Evolutionary conservation across 2,888 invertebrate species (phyloP).

Genomic region (Drosophila borborema): DNA sequence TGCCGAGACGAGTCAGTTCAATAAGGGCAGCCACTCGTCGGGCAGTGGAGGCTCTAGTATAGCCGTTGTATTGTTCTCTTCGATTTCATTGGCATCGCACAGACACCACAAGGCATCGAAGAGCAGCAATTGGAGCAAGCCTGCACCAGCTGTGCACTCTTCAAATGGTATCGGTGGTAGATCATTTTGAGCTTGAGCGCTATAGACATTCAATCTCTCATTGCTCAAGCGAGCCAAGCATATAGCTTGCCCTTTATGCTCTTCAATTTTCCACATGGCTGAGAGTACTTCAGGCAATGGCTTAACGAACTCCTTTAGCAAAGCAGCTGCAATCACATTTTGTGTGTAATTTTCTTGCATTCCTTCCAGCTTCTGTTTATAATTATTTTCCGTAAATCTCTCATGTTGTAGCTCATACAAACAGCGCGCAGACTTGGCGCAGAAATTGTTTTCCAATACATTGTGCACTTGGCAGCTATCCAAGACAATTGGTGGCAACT

Average conservation of each 20-base stretch:
- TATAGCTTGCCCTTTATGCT: constrained; percentile 33
- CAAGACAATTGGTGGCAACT: constrained; percentile 28
- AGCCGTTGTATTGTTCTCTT: constrained; percentile 17
- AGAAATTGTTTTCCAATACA: constrained; percentile 32
- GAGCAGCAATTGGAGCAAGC: constrained; percentile 40
- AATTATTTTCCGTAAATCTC: background rate
- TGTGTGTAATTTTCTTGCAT: constrained; percentile 18
- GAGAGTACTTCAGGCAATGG: constrained; percentile 24
- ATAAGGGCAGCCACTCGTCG: constrained; percentile 40
- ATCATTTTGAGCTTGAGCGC: constrained; percentile 41
- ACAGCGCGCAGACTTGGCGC: constrained; percentile 25
- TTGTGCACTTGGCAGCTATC: constrained; percentile 32
- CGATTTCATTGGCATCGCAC: constrained; percentile 27
- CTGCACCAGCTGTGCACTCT: constrained; percentile 38
- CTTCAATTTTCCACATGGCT: constrained; percentile 44
- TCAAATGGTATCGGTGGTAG: constrained; percentile 44
- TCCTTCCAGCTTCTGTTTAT: constrained; percentile 18
- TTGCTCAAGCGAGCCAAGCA: constrained; percentile 37
- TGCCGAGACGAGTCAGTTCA: constrained; percentile 4
- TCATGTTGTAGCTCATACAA: constrained; percentile 20
- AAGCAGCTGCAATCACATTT: constrained; percentile 15
- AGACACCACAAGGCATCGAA: constrained; percentile 48
- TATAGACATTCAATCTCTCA: constrained; percentile 24
- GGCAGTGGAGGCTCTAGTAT: constrained; percentile 8
- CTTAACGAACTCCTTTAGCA: constrained; percentile 24